Evolutionary conservation across 2,888 invertebrate genomes (phyloP), one percentile per base, ranked within the genome.

Genomic region (Dasysyrphus tricinctus): DNA sequence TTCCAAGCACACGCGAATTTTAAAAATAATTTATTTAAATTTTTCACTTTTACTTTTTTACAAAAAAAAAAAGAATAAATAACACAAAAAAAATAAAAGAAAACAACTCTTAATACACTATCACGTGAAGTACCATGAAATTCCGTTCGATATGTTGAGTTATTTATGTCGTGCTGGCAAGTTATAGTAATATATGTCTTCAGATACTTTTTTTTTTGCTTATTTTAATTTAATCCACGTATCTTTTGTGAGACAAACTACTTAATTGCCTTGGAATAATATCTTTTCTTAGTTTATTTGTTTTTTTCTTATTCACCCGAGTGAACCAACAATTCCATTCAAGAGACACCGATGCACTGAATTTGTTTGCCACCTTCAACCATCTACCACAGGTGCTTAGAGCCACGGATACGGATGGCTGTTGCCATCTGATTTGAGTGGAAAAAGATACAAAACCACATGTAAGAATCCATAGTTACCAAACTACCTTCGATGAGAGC

Each of bases 321-420:
- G 77, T 57, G 82, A 89, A 88, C 90, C 91, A 91, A 91, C 92
- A 90, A 91, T 91, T 91, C 91, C 90, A 90, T 91, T 91, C 92
- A 91, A 92, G 90, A 92, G 92, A 90, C 90, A 91, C 90, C 91
- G 91, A 90, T 92, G 91, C 91, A 92, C 92, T 92, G 91, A 92
- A 90, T 91, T 89, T 88, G 65, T 88, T 88, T 89, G 89, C 89
- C 90, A 90, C 90, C 90, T 82, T 78, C 78, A 72, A 75, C 74
- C 75, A 70, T 75, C 82, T 79, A 82, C 78, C 86, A 86, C 86
- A 86, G 78, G 86, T 86, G 85, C 77, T 69, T 29, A 39, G 61
- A 67, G 49, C 65, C 47, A 42, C 44, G 44, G 49, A 74, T 63
- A 59, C 74, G 65, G 75, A 86, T 78, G 78, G 65, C 78, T 82